Base-by-base conservation (phyloP, 2,888 invertebrate genomes). In the Chloroclystis v-ata region DNA sequence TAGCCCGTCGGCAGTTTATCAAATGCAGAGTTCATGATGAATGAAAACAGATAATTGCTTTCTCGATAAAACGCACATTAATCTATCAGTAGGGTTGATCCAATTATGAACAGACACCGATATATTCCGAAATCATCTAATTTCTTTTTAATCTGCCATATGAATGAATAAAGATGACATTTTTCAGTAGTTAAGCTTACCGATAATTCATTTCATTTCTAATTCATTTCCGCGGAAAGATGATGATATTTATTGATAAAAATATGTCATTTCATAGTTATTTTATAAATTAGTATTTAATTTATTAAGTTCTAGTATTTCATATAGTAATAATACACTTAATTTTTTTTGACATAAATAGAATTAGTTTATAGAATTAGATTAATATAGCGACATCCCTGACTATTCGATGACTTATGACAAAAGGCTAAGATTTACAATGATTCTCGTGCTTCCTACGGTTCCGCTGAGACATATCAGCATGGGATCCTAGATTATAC, bases 11-110 rank as follows among this genome's bases (percentile, higher is more conserved):
- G 13, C 43, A 50, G 47, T 54, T 53, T 47, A 56, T 55, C 53
- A 53, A 51, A 41, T 58, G 49, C 54, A 54, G 54, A 57, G 57
- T 52, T 47, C 32, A 48, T 55, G 60, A 61, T 59, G 47, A 61
- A 57, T 59, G 57, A 50, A 54, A 49, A 43, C 48, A 52, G 37
- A 41, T 51, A 55, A 56, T 52, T 57, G 56, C 53, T 56, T 55
- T 52, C 55, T 55, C 49, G 56, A 57, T 56, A 56, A 60, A 59
- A 53, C 46, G 51, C 13, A 37, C 52, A 56, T 58, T 49, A 51
- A 59, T 59, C 56, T 56, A 58, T 54, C 52, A 47, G 11, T 35
- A 56, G 54, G 58, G 56, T 44, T 58, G 54, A 6, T 14, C 35
- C 11, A n/a, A 11, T 35, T 35, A 11, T 11, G 16, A n/a, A 10